Evolutionary conservation across 2,797 vertebrate genomes (phyloP).

Genomic region (Sylvia borin): DNA sequence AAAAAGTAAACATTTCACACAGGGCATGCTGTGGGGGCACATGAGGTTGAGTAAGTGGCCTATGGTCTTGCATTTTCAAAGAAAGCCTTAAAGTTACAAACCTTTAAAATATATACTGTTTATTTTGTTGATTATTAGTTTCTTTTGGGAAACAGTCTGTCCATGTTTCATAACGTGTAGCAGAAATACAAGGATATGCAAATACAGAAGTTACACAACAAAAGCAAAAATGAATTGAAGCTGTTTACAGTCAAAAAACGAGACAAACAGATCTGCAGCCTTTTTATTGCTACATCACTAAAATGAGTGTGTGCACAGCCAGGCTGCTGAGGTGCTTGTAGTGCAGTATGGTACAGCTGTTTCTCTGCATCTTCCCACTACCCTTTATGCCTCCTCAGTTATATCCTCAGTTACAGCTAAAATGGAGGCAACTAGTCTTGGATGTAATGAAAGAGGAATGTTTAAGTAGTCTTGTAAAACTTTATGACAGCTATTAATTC

Average conservation of each 20-base stretch:
- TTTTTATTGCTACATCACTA: constrained; percentile 9
- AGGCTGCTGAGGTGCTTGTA: background rate
- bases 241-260: constrained; percentile 6
- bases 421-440: background rate
- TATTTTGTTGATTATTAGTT: background rate
- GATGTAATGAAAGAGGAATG: background rate
- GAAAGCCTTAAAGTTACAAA: background rate
- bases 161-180: background rate
- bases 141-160: background rate
- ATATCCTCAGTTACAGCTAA: background rate
- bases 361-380: background rate
- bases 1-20: background rate
- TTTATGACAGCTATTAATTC: background rate
- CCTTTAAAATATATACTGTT: background rate
- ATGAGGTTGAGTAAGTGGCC: background rate
- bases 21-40: background rate
- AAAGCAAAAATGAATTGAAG: constrained; percentile 16
- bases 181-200: background rate
- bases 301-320: background rate
- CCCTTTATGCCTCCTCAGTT: background rate
- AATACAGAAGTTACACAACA: constrained; percentile 20
- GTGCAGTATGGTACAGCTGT: background rate
- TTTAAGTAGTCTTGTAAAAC: background rate
- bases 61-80: background rate
- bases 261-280: constrained; percentile 10